Percentiles rank a stretch among this genome's conserved stretches.
Evolutionary conservation across 1,140 invertebrate genomes (phyloP).

Genomic region (Archegozetes longisetosus): DNA sequence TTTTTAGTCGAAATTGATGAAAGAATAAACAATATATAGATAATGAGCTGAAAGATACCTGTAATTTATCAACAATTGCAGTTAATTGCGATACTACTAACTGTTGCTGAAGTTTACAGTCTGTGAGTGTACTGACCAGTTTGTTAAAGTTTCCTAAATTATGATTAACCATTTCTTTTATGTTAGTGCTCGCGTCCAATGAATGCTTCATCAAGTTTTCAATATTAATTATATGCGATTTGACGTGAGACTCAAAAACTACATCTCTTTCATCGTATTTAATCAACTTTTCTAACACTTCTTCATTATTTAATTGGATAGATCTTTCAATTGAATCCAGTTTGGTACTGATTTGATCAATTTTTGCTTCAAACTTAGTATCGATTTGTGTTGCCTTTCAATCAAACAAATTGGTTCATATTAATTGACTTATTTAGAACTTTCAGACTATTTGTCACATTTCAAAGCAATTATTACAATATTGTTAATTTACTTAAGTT

Average conservation of each 20-base stretch:
- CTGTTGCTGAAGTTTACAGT: not conserved
- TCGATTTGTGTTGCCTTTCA: too few relatives aligned
- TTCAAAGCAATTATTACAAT: too few relatives aligned
- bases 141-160: conserved; percentile 12
- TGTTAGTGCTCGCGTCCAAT: not conserved
- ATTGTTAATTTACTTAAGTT: too few relatives aligned
- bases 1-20: too few relatives aligned
- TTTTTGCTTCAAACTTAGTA: conserved; percentile 24
- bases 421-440: too few relatives aligned
- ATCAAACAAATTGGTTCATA: too few relatives aligned
- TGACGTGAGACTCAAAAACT: conserved; percentile 10
- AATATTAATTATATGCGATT: conserved; percentile 15
- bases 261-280: conserved; percentile 16
- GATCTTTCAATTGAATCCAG: conserved; percentile 17
- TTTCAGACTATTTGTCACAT: too few relatives aligned
- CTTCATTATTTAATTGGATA: conserved; percentile 14
- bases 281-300: conserved; percentile 18
- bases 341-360: conserved; percentile 24
- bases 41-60: too few relatives aligned
- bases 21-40: too few relatives aligned
- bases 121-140: conserved; percentile 12
- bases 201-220: conserved; percentile 7
- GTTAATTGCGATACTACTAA: not conserved
- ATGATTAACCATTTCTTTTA: conserved; percentile 11
- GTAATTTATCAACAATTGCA: not conserved